Evolutionary conservation across 2,113 vertebrate species (phyloP), one percentile per base, ranked within the genome.

Genomic region (Elachura formosa): DNA sequence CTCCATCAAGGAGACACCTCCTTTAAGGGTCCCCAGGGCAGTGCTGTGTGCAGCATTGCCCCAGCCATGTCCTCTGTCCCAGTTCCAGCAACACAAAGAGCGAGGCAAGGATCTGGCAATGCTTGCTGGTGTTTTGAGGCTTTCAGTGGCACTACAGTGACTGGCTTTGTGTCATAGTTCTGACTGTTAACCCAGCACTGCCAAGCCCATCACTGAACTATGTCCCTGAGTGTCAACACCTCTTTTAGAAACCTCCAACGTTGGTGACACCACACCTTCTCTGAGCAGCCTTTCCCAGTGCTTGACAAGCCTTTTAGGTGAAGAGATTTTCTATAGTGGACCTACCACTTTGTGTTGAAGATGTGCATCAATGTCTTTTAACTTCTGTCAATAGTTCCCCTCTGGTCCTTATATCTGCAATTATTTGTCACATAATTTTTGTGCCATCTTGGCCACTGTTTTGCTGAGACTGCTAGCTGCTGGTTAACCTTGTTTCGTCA

Each of bases 91-190:
- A 11, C 20, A 43, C 13, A 48, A 61, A 55, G 55, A 66, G 26
- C 0, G 0, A 13, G 8, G 3, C 1, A 5, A 88, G n/a, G 63
- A 90, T 64, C 40, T 33, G 49, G n/a, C 56, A 20, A 0, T 38
- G 14, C 77, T 84, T 94, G 48, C 19, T 75, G 48, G 2, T 36
- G 10, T n/a, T 31, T 54, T 46, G 23, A 67, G 26, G 36, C 15
- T 79, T 78, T 82, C 69, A 52, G 0, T 63, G 26, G 62, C 17
- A 23, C 26, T 18, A 10, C 2, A 3, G 40, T 67, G 48, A 43
- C 43, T 9, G 5, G 11, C 61, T 92, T 81, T 75, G 18, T 77
- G 31, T 25, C 38, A 12, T 15, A 46, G n/a, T 55, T 74, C 25
- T 31, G 28, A 2, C n/a, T 14, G 26, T 62, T 68, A 61, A 54